phyloP scores from a whole-genome alignment of 2,888 invertebrate genomes.

The Hedya salicella region DNA sequence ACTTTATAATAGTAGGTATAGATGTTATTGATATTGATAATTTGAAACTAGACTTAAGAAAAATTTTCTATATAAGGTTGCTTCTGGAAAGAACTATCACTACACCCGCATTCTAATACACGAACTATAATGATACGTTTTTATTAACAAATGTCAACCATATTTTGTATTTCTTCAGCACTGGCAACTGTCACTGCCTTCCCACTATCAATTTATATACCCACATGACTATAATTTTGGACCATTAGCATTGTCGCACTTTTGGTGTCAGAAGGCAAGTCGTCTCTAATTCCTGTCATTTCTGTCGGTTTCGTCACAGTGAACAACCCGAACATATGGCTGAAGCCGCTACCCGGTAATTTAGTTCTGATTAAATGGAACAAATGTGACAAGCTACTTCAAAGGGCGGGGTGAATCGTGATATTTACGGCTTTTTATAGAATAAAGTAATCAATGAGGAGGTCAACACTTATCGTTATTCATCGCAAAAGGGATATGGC shows the following conservation, averaged over 20 bases:
- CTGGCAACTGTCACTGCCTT: conserved; percentile 34
- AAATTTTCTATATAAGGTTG: no score
- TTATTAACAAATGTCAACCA: conserved; percentile 7
- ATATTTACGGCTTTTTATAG: not conserved
- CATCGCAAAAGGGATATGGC: no score
- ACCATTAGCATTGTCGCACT: conserved; percentile 33
- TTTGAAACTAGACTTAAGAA: no score
- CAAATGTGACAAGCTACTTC: conserved; percentile 62
- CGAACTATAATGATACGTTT: conserved; percentile 13
- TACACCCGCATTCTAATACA: not conserved
- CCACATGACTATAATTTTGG: conserved; percentile 33
- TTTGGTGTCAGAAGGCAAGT: conserved; percentile 30
- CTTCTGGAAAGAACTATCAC: not conserved
- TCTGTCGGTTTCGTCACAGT: conserved; percentile 72
- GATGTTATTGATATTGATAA: no score
- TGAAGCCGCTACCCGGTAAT: conserved; percentile 76
- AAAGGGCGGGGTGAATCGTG: not conserved
- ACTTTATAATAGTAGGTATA: no score
- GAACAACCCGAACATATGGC: conserved; percentile 70
- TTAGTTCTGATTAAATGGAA: conserved; percentile 77
- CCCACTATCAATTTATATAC: conserved; percentile 28
- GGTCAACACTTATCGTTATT: no score
- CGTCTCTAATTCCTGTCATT: conserved; percentile 65
- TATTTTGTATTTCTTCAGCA: conserved; percentile 1
- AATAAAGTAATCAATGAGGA: not conserved